A percentile compares a stretch with the other conserved stretches of the same genome.
These are phyloP conservation scores for Octomys mimax DNA, from an alignment of 2,797 vertebrate genomes.

Conservation along the genomic window DNA sequence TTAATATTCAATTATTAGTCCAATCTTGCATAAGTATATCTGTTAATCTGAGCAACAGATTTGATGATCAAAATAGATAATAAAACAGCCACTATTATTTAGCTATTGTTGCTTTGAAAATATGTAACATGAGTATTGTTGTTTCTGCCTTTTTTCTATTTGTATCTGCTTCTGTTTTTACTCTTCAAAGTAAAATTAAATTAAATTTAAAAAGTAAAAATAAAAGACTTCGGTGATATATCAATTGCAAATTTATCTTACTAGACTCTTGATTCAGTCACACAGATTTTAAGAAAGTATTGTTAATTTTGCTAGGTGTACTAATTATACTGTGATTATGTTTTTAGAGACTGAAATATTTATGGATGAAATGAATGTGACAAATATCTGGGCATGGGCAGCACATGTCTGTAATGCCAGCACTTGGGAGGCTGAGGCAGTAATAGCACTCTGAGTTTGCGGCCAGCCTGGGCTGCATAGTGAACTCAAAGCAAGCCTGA, in stretches of 20 bases:
- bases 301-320: constrained; percentile 6
- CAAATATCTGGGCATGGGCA: neutral
- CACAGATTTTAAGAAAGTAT: neutral
- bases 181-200: too few relatives aligned
- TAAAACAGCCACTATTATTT: too few relatives aligned
- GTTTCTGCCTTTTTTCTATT: too few relatives aligned
- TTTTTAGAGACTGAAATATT: constrained; percentile 37
- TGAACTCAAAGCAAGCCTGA: neutral
- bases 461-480: neutral
- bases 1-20: too few relatives aligned
- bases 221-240: neutral
- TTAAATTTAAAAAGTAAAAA: too few relatives aligned
- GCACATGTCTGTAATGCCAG: neutral
- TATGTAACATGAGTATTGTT: too few relatives aligned
- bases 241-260: neutral
- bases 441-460: neutral
- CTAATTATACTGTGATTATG: neutral
- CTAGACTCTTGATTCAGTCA: neutral
- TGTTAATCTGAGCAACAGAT: too few relatives aligned
- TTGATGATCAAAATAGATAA: too few relatives aligned
- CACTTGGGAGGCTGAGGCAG: neutral
- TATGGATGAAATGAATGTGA: neutral
- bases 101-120: too few relatives aligned
- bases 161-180: too few relatives aligned
- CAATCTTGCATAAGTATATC: too few relatives aligned